phyloP scores from a whole-genome alignment of 2,888 invertebrate genomes.

The Parnassius mnemosyne region DNA sequence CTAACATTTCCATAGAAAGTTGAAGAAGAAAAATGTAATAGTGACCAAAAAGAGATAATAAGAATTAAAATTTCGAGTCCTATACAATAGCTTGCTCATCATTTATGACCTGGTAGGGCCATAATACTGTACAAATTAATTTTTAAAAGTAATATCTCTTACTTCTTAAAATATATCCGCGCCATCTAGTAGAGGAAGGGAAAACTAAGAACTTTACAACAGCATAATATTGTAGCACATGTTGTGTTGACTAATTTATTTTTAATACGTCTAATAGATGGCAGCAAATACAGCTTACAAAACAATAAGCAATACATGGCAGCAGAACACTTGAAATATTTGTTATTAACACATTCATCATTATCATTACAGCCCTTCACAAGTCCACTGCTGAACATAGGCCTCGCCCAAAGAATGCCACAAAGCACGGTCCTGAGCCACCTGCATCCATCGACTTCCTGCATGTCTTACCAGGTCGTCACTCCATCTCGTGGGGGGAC shows the following conservation, averaged over 20 bases:
- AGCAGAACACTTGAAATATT: conserved; percentile 23
- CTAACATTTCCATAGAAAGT: too few relatives aligned
- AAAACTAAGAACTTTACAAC: not conserved
- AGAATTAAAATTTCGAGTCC: too few relatives aligned
- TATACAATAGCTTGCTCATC: too few relatives aligned
- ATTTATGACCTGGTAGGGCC: not conserved
- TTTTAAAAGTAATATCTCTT: not conserved
- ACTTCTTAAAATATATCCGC: not conserved
- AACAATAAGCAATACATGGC: conserved; percentile 36
- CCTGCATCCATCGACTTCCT: too few relatives aligned
- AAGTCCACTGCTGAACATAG: too few relatives aligned
- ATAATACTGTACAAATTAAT: not conserved
- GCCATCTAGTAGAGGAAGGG: conserved; percentile 10
- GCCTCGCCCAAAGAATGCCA: too few relatives aligned
- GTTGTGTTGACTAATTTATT: conserved; percentile 13
- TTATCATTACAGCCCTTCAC: too few relatives aligned
- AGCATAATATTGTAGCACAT: not conserved
- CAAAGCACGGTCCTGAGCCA: too few relatives aligned
- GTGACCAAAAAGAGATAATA: too few relatives aligned
- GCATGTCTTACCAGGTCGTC: too few relatives aligned
- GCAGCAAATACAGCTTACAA: conserved; percentile 30
- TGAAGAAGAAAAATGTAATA: too few relatives aligned
- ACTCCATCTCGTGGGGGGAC: too few relatives aligned
- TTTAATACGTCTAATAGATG: conserved; percentile 38
- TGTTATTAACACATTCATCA: not conserved